Evolutionary conservation across 2,797 vertebrate species (phyloP).

Genomic region (Liparis tanakae): DNA sequence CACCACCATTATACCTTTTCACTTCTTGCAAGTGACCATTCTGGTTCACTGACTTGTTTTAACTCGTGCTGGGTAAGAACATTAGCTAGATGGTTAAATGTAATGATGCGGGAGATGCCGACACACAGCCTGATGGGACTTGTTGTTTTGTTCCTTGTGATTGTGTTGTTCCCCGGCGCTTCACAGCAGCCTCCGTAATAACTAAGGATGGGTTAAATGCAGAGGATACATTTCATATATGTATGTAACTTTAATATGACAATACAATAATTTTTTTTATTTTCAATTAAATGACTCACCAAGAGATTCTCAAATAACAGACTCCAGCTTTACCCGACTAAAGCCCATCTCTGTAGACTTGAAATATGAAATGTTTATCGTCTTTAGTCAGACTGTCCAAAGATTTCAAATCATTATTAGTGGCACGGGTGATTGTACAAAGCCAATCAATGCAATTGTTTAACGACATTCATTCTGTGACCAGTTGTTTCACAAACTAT

Average conservation of each 20-base stretch:
- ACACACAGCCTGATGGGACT: conserved; percentile 20
- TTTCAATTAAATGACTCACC: conserved; percentile 11
- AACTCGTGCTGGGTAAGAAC: conserved; percentile 38
- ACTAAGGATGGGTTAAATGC: too few species aligned
- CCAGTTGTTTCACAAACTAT: conserved; percentile 3
- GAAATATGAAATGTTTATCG: background rate
- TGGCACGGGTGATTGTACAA: background rate
- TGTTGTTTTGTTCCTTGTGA: conserved; percentile 65
- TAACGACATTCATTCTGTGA: background rate
- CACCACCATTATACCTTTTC: background rate
- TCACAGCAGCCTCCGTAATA: too few species aligned
- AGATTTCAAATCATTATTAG: background rate
- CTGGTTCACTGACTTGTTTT: conserved; percentile 28
- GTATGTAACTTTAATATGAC: too few species aligned
- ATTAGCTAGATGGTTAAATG: conserved; percentile 65
- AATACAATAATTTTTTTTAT: too few species aligned
- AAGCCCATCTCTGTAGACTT: background rate
- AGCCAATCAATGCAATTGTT: background rate
- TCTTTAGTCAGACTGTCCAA: background rate
- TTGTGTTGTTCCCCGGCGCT: background rate
- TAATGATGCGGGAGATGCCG: conserved; percentile 53
- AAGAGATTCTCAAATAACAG: conserved; percentile 6
- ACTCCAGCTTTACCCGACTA: background rate
- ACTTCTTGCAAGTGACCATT: conserved; percentile 45
- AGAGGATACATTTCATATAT: too few species aligned